phyloP scores from a whole-genome alignment of 2,113 vertebrate genomes.

The Poicephalus meyeri region DNA sequence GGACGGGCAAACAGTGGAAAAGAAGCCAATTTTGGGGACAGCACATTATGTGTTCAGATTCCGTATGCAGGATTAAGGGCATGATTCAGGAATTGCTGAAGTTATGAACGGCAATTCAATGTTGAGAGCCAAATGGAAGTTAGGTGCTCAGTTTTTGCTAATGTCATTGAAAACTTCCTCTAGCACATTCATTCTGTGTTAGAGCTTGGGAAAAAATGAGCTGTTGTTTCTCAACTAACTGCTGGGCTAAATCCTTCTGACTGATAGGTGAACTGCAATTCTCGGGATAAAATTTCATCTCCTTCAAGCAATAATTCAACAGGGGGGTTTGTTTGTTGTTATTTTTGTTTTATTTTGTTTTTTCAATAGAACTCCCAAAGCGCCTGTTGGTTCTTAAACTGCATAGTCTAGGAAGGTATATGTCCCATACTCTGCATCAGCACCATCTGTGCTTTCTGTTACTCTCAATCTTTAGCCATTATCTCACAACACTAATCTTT shows the following conservation, averaged over 20 bases:
- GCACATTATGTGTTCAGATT: neutral
- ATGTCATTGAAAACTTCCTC: neutral
- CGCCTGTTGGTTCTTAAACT: neutral
- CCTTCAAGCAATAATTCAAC: neutral
- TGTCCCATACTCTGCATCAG: neutral
- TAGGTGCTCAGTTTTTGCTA: neutral
- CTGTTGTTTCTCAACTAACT: neutral
- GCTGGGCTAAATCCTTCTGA: neutral
- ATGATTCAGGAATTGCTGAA: neutral
- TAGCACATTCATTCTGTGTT: neutral
- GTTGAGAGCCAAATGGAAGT: neutral
- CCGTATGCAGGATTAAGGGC: neutral
- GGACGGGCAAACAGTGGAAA: neutral
- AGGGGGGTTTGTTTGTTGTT: neutral
- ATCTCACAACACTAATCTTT: neutral
- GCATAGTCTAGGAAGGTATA: neutral
- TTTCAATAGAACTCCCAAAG: neutral
- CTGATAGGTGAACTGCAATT: neutral
- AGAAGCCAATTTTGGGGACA: neutral
- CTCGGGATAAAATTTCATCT: neutral
- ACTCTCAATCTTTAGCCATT: neutral
- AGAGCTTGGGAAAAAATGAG: neutral
- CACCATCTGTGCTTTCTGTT: neutral
- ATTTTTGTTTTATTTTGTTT: neutral
- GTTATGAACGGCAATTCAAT: neutral